These are phyloP conservation scores for Blennius ocellaris DNA, from an alignment of 2,113 vertebrate species.

Conservation along the genomic window DNA sequence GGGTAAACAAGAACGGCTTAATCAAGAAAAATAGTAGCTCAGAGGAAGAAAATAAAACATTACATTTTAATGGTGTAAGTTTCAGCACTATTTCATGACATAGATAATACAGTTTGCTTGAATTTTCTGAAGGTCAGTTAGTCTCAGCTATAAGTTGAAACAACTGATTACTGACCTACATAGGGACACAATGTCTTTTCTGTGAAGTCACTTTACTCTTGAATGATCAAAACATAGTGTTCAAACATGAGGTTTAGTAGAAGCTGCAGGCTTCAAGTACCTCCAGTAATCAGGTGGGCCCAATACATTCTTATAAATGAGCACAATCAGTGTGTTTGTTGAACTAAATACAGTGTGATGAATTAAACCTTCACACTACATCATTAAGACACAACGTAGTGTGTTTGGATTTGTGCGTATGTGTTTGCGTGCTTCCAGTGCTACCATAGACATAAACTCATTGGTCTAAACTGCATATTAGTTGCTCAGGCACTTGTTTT, in stretches of 20 bases:
- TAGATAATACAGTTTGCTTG: neutral
- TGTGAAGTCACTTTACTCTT: neutral
- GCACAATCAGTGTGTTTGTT: slow-evolving; percentile 53
- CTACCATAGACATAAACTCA: slow-evolving; percentile 42
- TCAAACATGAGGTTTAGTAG: slow-evolving; percentile 20
- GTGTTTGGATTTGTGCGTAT: neutral
- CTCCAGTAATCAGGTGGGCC: slow-evolving; percentile 12
- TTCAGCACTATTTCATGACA: too few species aligned
- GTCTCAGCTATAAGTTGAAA: neutral
- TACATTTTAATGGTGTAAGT: too few species aligned
- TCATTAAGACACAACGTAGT: slow-evolving; percentile 43
- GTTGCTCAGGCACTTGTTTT: slow-evolving; percentile 76
- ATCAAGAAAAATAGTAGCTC: too few species aligned
- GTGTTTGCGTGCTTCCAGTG: slow-evolving; percentile 45
- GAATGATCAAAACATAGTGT: neutral
- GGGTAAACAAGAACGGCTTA: too few species aligned
- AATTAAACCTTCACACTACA: slow-evolving; percentile 7
- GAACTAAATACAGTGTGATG: slow-evolving; percentile 14
- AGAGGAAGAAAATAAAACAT: too few species aligned
- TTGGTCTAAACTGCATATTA: slow-evolving; percentile 69
- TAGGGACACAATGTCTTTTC: too few species aligned
- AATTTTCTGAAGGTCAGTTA: neutral
- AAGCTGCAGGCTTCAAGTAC: slow-evolving; percentile 27
- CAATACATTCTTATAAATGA: slow-evolving; percentile 42
- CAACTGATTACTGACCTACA: too few species aligned